Conservation (phyloP, 2,888 invertebrate genomes). For the Lochmaea crataegi region DNA sequence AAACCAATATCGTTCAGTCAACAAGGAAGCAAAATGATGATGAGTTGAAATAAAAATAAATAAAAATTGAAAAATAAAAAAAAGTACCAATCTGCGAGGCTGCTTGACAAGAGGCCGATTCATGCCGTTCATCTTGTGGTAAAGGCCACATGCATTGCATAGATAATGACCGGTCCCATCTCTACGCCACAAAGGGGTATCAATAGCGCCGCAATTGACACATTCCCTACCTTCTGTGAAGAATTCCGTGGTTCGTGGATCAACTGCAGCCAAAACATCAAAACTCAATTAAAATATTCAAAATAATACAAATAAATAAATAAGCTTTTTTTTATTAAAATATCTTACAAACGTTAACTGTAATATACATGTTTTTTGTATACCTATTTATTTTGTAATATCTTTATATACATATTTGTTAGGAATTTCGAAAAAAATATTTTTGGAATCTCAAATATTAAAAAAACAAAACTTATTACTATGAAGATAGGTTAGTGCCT, state of each 20-base stretch:
- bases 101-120: slow-evolving; percentile 93
- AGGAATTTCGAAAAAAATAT: too few relatives aligned
- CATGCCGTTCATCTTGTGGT: slow-evolving; percentile 96
- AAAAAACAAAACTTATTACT: too few relatives aligned
- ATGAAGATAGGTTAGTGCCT: too few relatives aligned
- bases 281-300: slow-evolving; percentile 17
- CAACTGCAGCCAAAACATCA: slow-evolving; percentile 53
- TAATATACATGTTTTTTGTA: too few relatives aligned
- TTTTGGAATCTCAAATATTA: too few relatives aligned
- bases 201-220: slow-evolving; percentile 97
- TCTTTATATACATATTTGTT: too few relatives aligned
- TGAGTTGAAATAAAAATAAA: slow-evolving; percentile 18
- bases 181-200: slow-evolving; percentile 97
- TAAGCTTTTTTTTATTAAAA: too few relatives aligned
- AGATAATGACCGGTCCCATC: slow-evolving; percentile 99
- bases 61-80: slow-evolving; percentile 39
- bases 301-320: background rate
- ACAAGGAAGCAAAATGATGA: slow-evolving; percentile 31
- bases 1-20: slow-evolving; percentile 51
- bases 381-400: too few relatives aligned
- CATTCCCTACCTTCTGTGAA: slow-evolving; percentile 92
- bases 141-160: slow-evolving; percentile 99
- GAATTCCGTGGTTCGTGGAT: slow-evolving; percentile 63
- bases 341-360: too few relatives aligned
- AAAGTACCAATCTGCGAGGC: slow-evolving; percentile 86